Percentiles rank a stretch among this genome's conserved stretches.
These are phyloP conservation scores for Protophormia terraenovae DNA, from an alignment of 2,888 invertebrate species.

Conservation along the genomic window DNA sequence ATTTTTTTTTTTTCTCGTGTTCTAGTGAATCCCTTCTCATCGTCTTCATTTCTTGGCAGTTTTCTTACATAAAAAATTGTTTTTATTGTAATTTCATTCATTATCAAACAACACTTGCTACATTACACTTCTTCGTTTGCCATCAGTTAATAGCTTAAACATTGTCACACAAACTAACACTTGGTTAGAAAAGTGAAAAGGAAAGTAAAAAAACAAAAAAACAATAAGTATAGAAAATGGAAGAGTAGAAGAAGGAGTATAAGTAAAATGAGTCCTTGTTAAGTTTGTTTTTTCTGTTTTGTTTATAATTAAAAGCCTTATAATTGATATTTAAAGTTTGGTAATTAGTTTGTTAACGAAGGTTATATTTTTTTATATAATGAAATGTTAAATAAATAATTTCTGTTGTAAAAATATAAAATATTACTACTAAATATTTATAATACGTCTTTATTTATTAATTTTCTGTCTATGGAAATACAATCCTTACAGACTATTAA, in stretches of 20 bases:
- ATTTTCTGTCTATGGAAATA: too few relatives aligned
- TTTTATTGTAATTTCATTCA: constrained; percentile 58
- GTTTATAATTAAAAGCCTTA: neutral
- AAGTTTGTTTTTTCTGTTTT: neutral
- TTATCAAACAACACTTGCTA: constrained; percentile 31
- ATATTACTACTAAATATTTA: too few relatives aligned
- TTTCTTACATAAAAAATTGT: neutral
- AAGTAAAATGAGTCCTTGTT: neutral
- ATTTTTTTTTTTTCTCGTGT: neutral
- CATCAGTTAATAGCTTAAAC: constrained; percentile 39
- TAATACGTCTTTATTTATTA: too few relatives aligned
- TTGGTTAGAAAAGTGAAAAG: neutral
- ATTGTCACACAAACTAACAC: constrained; percentile 20
- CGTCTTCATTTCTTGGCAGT: neutral
- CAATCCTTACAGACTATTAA: too few relatives aligned
- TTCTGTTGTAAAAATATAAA: too few relatives aligned
- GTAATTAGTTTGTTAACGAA: neutral
- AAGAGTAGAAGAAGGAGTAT: neutral
- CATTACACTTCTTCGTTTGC: neutral
- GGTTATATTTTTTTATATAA: too few relatives aligned
- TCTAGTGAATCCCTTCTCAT: neutral
- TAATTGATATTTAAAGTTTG: neutral
- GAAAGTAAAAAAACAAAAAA: neutral
- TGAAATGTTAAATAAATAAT: neutral
- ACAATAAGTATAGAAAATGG: neutral